A percentile compares a stretch with the other conserved stretches of the same genome.
phyloP scores from a whole-genome alignment of 2,888 invertebrate genomes.

The Agriopis aurantiaria region DNA sequence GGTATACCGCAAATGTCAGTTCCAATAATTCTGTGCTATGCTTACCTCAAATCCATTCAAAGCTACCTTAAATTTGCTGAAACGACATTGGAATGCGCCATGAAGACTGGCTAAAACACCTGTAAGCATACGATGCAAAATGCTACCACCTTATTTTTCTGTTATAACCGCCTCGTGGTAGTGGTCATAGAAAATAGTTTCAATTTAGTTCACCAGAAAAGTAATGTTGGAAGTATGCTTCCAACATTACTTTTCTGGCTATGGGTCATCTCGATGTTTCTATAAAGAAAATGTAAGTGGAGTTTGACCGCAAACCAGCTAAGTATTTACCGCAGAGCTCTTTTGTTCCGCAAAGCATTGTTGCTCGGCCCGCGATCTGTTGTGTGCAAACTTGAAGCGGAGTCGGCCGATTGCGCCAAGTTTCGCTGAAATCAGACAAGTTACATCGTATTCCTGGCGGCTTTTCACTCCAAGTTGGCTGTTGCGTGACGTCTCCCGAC shows the following conservation, averaged over 20 bases:
- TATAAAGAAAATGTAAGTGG: slow-evolving; percentile 7
- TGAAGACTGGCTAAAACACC: too few species aligned
- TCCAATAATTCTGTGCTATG: too few species aligned
- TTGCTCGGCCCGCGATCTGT: slow-evolving; percentile 70
- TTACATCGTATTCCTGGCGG: slow-evolving; percentile 76
- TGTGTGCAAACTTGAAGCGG: slow-evolving; percentile 70
- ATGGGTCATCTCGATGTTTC: not conserved
- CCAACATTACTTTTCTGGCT: too few species aligned
- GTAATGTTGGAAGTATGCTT: not conserved
- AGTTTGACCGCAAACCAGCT: slow-evolving; percentile 42
- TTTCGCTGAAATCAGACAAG: slow-evolving; percentile 75
- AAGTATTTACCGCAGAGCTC: slow-evolving; percentile 64
- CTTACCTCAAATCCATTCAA: too few species aligned
- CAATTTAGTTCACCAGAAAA: not conserved
- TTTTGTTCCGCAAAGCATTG: slow-evolving; percentile 77
- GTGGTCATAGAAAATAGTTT: not conserved
- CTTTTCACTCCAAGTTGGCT: slow-evolving; percentile 74
- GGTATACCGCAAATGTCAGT: too few species aligned
- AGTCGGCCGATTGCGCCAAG: slow-evolving; percentile 74
- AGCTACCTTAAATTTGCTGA: too few species aligned
- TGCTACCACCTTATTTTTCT: not conserved
- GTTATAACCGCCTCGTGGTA: not conserved
- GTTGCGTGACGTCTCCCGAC: slow-evolving; percentile 76
- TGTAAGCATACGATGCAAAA: not conserved
- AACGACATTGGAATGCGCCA: too few species aligned